Base-by-base conservation (phyloP, 2,888 invertebrate genomes). In the Sacculina carcini region DNA sequence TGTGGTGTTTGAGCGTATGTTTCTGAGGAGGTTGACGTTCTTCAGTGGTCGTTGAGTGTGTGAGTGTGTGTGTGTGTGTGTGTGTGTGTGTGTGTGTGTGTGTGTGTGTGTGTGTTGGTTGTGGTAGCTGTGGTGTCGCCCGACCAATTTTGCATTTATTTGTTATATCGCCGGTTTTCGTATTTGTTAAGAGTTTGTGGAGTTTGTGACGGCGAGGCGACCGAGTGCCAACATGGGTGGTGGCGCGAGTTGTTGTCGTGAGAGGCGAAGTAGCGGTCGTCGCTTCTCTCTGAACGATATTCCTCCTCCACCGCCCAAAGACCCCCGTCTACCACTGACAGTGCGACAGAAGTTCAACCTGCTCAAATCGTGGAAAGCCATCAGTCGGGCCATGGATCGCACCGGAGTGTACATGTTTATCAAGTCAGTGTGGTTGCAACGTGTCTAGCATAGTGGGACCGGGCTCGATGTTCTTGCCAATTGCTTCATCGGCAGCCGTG, bases 321-420 rank as follows among this genome's bases (percentile, higher is more conserved):
- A 86, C 64, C 79, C 82, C 1, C 68, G 80, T 59, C 71, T 85
- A 55, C 85, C 85, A 0, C 70, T 86, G 54, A 84, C 80, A 0
- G 82, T 81, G 21, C 77, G 79, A 63, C 85, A 87, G 70, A 84
- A 79, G 67, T 87, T 82, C 67, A 78, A 75, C 58, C 81, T 87
- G 72, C 71, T 81, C 57, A 85, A 86, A 2, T 85, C 84, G 12
- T 87, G 87, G 87, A 85, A 83, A 62, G 86, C 82, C 28, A 86
- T 87, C 60, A 77, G 79, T 57, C 73, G 86, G 57, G 85, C 85
- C 14, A 80, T 86, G 75, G 81, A 83, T 66, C 76, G 79, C 51
- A 86, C 86, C 44, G 86, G 86, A 49, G 77, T 85, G 59, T 77
- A 77, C 68, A 87, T 87, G 86, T 86, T 87, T 66, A 73, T 85